Evolutionary conservation across 2,113 vertebrate species (phyloP).

Genomic region (Enhydra lutris): DNA sequence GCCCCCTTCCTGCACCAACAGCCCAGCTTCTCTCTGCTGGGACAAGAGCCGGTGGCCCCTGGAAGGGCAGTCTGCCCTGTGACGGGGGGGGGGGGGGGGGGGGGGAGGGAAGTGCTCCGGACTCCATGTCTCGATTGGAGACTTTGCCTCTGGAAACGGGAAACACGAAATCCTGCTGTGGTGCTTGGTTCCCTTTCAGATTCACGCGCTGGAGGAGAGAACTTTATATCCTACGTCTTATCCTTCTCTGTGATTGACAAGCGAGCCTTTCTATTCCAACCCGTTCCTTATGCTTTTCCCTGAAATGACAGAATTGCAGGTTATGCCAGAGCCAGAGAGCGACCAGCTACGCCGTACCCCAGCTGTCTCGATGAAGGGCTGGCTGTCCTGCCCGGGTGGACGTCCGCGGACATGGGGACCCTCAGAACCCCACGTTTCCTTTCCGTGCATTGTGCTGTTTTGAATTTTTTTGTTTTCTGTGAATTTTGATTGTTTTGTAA

Average conservation of each 20-base stretch:
- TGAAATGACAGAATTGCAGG: neutral
- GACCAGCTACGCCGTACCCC: neutral
- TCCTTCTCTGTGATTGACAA: constrained; percentile 12
- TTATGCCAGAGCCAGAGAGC: neutral
- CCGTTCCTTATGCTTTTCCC: neutral
- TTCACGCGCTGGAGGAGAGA: neutral
- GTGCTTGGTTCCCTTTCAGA: constrained; percentile 2
- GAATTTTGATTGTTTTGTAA: neutral
- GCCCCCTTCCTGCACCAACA: neutral
- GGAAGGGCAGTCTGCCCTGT: neutral
- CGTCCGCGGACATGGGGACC: neutral
- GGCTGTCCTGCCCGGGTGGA: neutral
- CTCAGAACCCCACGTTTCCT: neutral
- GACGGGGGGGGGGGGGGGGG: rapidly evolving
- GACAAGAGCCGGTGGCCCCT: neutral
- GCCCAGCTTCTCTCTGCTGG: neutral
- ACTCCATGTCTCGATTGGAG: neutral
- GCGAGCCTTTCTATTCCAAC: constrained; percentile 11
- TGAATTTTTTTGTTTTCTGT: rapidly evolving
- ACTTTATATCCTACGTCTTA: neutral
- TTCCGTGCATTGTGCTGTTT: neutral
- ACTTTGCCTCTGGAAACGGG: neutral
- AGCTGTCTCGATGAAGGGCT: neutral
- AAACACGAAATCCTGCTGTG: neutral
- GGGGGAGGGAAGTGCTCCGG: neutral